Base-by-base conservation (phyloP, 2,113 vertebrate genomes). In the Camelus dromedarius region DNA sequence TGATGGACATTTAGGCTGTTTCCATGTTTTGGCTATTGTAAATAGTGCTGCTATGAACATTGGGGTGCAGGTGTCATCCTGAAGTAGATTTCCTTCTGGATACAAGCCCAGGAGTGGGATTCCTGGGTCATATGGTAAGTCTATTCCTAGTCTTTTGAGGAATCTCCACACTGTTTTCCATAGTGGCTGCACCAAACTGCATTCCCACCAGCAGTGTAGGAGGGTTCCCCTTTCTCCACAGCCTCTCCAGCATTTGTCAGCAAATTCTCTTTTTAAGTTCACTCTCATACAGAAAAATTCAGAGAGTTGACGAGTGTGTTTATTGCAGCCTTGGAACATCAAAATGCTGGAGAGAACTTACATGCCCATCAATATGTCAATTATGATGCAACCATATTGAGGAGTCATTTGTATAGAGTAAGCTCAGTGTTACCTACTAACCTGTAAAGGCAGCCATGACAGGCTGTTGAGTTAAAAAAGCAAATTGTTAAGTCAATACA, bases 251-350 rank as follows among this genome's bases (percentile, higher is more conserved):
- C 35, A 35, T 35, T 35, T 35, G 35, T 35, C 38, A 87, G 32
- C 8, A 76, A 90, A 84, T 97, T 83, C 58, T 96, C 48, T 75
- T 83, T 97, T 70, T 62, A 96, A 93, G 46, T 58, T 92, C 83
- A 80, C 26, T 75, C 19, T 80, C 11, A 93, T 20, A 72, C 32
- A 90, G 83, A 72, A 79, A 88, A 50, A 83, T n/a, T 42, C 28
- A 5, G 5, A 73, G 28, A 35, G 5, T 89, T 76, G 50, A 72
- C 35, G 64, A 86, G 35, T 28, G 70, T 35, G 1, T 87, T 79
- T 77, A 77, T 67, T 62, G 15, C 5, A 60, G 9, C 3, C 24
- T 70, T 83, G 14, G 9, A 89, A 48, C 8, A 35, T 79, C 8
- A 80, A 48, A 95, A 50, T 69, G 16, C n/a, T 80, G 32, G 12